A percentile compares a stretch with the other conserved stretches of the same genome.
Evolutionary conservation across 1,140 invertebrate species (phyloP).

Genomic region (Meteorus sp.): DNA sequence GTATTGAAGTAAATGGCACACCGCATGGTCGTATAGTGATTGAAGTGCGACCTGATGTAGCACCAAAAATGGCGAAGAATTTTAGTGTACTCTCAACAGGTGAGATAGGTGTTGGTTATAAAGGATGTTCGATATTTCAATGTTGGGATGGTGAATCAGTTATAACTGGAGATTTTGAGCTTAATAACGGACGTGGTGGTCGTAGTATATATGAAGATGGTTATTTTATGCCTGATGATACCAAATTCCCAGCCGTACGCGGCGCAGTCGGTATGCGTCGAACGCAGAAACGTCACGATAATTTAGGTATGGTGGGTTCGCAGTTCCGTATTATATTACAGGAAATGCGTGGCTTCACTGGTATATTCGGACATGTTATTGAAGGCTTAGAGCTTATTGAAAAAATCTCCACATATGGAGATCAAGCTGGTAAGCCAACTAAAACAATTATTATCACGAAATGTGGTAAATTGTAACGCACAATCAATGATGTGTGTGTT

Average conservation of each 20-base stretch:
- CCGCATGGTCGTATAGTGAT: constrained; percentile 76
- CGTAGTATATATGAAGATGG: constrained; percentile 75
- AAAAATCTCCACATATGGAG: constrained; percentile 75
- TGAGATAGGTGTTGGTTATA: constrained; percentile 77
- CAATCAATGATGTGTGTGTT: not conserved
- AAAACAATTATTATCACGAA: constrained; percentile 74
- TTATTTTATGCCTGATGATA: constrained; percentile 81
- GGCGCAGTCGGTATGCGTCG: constrained; percentile 82
- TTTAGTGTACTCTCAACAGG: constrained; percentile 80
- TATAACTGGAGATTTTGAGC: constrained; percentile 79
- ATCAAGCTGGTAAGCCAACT: constrained; percentile 75
- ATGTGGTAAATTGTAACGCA: constrained; percentile 71
- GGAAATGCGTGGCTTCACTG: constrained; percentile 80
- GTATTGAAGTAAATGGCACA: constrained; percentile 73
- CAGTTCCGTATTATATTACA: constrained; percentile 81
- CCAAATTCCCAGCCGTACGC: constrained; percentile 72
- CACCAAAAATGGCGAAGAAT: constrained; percentile 90
- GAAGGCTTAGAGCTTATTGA: constrained; percentile 81
- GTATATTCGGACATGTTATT: constrained; percentile 80
- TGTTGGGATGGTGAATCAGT: constrained; percentile 82
- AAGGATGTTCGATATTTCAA: constrained; percentile 78
- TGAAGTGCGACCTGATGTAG: constrained; percentile 80
- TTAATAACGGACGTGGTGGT: constrained; percentile 79
- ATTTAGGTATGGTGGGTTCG: constrained; percentile 78
- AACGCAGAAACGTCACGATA: constrained; percentile 79